Base-by-base conservation (phyloP, 2,888 invertebrate species). In the Acronicta aceris region DNA sequence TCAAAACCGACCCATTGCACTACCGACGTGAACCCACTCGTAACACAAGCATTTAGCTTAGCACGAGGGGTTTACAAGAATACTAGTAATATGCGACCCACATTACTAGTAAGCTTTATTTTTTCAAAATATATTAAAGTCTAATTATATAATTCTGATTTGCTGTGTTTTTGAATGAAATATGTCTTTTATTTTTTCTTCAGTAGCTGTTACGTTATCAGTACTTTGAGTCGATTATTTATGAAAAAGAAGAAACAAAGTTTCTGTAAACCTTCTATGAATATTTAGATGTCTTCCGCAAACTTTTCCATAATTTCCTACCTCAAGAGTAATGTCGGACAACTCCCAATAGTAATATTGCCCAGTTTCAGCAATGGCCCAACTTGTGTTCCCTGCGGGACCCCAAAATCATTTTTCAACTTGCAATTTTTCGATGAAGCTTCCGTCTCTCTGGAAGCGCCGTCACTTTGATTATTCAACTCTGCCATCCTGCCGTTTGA, bases 401-500 rank as follows among this genome's bases (percentile, higher is more conserved):
- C 66, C 49, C 55, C 49, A 50, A 53, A 56, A 12, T 9, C 17
- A 16, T 45, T 15, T 16, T 46, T 42, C 8, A 13, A n/a, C 25
- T 16, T 40, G 47, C 51, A 59, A 57, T 60, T 42, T 59, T 49
- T 43, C 51, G 25, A 43, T 58, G 53, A 61, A 55, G 51, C 57
- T 55, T 53, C 30, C 30, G 41, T 49, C n/a, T 60, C 36, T 61
- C 42, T 55, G 51, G 60, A 55, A 73, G 56, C 61, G 21, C n/a
- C 47, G 54, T 71, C 66, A 59, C 74, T 77, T 75, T 79, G 76
- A 81, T 78, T 76, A 73, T 75, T 67, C 67, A 63, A 66, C 66
- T 68, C 62, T 59, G 61, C 55, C 71, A 62, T 59, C 56, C 41
- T 59, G 21, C 51, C 66, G 65, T 72, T 71, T 66, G 60, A 75